phyloP scores from a whole-genome alignment of 1,140 invertebrate species.

The Zaprionus africanus region DNA sequence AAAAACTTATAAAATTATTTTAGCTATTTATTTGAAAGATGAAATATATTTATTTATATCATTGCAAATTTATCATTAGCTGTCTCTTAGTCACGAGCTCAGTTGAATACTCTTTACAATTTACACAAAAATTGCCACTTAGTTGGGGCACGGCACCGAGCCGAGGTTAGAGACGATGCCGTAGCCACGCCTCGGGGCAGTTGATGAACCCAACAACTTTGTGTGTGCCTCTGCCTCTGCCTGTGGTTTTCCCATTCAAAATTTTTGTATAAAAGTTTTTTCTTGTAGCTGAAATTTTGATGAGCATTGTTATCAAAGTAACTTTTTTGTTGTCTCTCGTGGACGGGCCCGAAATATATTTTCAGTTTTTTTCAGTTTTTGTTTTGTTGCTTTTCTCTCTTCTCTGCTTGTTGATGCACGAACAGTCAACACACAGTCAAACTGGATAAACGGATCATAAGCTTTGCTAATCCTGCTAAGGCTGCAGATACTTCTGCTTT shows the following conservation, averaged over 20 bases:
- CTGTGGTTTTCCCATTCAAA: slow-evolving; percentile 54
- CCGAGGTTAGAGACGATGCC: too few relatives aligned
- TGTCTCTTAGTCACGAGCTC: not conserved
- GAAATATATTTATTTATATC: too few relatives aligned
- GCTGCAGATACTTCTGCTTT: too few relatives aligned
- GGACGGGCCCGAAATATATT: slow-evolving; percentile 23
- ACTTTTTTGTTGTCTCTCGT: slow-evolving; percentile 52
- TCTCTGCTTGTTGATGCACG: not conserved
- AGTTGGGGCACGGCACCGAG: not conserved
- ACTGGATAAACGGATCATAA: too few relatives aligned
- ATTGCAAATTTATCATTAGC: too few relatives aligned
- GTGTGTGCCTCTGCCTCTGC: slow-evolving; percentile 20
- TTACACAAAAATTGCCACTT: slow-evolving; percentile 13
- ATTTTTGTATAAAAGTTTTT: slow-evolving; percentile 73
- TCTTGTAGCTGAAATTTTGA: slow-evolving; percentile 78
- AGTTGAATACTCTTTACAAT: not conserved
- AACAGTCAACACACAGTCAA: not conserved
- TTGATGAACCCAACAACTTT: slow-evolving; percentile 15
- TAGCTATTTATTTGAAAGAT: too few relatives aligned
- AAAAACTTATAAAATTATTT: not conserved
- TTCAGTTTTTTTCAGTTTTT: slow-evolving; percentile 16
- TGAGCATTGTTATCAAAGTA: slow-evolving; percentile 72
- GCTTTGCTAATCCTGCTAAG: too few relatives aligned
- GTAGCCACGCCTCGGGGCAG: slow-evolving; percentile 13
- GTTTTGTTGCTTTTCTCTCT: slow-evolving; percentile 31